Percentiles rank a stretch among this genome's conserved stretches.
Evolutionary conservation across 2,113 vertebrate genomes (phyloP).

Genomic region (Oncorhynchus masou): DNA sequence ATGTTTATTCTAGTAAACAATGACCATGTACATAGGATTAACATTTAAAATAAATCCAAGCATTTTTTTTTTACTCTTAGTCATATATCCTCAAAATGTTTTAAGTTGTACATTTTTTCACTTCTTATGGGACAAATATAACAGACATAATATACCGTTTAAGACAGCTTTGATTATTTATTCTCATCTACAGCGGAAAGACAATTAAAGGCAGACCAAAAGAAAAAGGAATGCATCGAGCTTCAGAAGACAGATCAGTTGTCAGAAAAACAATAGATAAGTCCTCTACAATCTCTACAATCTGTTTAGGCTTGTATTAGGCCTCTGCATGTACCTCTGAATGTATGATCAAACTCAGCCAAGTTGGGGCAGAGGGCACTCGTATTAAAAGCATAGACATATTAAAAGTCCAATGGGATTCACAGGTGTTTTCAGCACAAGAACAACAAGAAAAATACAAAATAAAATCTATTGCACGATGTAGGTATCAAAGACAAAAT

Average conservation of each 20-base stretch:
- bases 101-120: conserved; percentile 54
- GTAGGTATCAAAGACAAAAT: conserved; percentile 48
- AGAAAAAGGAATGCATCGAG: conserved; percentile 20
- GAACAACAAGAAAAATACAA: conserved; percentile 45
- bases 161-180: conserved; percentile 55
- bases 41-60: conserved; percentile 70
- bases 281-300: not conserved
- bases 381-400: conserved; percentile 45
- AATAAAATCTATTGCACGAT: conserved; percentile 74
- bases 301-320: conserved; percentile 7
- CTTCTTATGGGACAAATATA: conserved; percentile 71
- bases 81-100: conserved; percentile 37
- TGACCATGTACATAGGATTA: conserved; percentile 71
- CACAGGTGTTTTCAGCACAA: conserved; percentile 42
- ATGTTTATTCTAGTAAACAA: conserved; percentile 82
- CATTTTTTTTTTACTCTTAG: conserved; percentile 25
- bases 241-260: conserved; percentile 13
- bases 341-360: conserved; percentile 16
- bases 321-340: not conserved
- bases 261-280: conserved; percentile 10
- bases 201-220: conserved; percentile 37
- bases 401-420: conserved; percentile 49
- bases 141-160: conserved; percentile 70
- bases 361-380: conserved; percentile 22
- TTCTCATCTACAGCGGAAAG: conserved; percentile 33